These are phyloP conservation scores for Dendrophyllia cribrosa DNA, from an alignment of 64 coral and sea anemone species.

Conservation along the genomic window DNA sequence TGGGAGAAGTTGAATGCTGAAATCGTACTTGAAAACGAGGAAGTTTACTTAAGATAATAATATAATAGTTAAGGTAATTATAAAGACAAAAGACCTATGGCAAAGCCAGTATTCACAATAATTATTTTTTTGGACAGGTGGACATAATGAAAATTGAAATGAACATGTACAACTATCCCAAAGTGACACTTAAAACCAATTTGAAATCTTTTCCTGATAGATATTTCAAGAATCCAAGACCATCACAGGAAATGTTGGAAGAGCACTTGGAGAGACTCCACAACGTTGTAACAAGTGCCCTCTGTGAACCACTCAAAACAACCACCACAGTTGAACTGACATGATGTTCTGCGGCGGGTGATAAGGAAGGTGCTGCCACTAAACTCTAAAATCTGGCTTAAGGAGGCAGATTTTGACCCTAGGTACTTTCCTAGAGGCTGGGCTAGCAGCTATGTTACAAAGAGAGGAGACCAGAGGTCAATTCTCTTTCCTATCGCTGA, in stretches of 20 bases:
- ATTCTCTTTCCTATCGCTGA: conserved; percentile 20
- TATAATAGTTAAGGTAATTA: no score
- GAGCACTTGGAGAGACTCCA: not conserved
- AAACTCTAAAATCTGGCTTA: not conserved
- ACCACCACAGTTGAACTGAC: not conserved
- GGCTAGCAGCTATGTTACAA: not conserved
- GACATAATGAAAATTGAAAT: no score
- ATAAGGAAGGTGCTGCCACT: not conserved
- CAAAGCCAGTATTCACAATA: no score
- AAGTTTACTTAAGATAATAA: no score
- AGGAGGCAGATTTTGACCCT: not conserved
- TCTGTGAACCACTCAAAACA: not conserved
- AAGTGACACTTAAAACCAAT: not conserved
- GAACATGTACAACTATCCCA: not conserved
- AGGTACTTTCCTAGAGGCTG: conserved; percentile 27
- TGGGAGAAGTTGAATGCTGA: no score
- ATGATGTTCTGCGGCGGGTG: not conserved
- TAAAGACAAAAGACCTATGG: no score
- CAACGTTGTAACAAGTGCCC: not conserved
- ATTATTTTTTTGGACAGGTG: no score
- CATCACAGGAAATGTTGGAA: not conserved
- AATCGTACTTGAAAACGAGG: no score
- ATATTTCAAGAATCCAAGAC: conserved; percentile 8
- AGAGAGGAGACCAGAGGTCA: conserved; percentile 11
- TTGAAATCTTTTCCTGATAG: not conserved